Base-by-base conservation (phyloP, 1,140 invertebrate species). In the Hyles euphorbiae region DNA sequence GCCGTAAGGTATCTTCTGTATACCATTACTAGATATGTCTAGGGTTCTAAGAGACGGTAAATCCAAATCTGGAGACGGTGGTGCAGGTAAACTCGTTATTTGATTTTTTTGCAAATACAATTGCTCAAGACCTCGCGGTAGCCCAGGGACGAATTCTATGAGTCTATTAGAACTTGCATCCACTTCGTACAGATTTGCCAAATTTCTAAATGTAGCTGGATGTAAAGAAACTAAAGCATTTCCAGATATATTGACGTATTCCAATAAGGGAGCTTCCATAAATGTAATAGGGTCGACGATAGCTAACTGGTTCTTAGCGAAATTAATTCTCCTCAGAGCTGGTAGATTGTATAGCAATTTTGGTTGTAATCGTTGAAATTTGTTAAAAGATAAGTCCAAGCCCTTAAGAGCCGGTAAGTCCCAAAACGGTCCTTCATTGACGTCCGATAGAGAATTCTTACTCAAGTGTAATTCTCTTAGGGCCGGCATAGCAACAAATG, bases 331-430 rank as follows among this genome's bases (percentile, higher is more conserved):
- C 58, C 94, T 81, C 44, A 98, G 83, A 2, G 93, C 94, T 32
- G 95, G 95, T 40, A 97, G 76, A 68, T 95, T 95, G 1, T 90
- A 91, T 12, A 97, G 80, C 10, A 96, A 81, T 46, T 92, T 91
- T 3, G 93, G 91, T 69, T 95, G 93, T 2, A 97, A 68, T 3
- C 91, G 91, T 49, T 91, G 90, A 60, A 96, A 94, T 58, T 93
- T 93, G 73, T 97, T 97, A 45, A 90, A 89, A 0, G 95, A 94
- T 34, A 97, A 80, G 88, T 97, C 96, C 49, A 98, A 82, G 0
- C 95, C 94, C 86, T 96, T 96, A 3, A 96, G 85, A 5, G 93
- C 91, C 1, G 95, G 95, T 9, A 96, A 83, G 88, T 96, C 94
- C 95, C 95, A 96, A 71, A 94, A 93, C 2, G 95, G 94, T 61